Evolutionary conservation across 2,888 invertebrate genomes (phyloP).

Genomic region (Drosophila demipolita): DNA sequence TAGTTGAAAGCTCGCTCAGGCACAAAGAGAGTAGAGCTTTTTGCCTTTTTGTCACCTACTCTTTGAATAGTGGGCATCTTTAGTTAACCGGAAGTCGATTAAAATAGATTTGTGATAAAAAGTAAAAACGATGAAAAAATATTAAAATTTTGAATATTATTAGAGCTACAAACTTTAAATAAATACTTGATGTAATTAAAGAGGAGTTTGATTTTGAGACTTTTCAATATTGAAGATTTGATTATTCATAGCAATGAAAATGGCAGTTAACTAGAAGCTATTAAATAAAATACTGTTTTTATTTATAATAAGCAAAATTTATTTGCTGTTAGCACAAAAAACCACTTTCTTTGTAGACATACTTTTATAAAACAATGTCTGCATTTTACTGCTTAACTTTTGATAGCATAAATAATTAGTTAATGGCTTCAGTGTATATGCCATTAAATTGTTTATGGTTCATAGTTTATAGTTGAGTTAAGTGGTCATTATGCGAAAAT

Average conservation of each 20-base stretch:
- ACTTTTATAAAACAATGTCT: neutral
- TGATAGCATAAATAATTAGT: constrained; percentile 27
- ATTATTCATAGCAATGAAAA: neutral
- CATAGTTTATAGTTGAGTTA: constrained; percentile 25
- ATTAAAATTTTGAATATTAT: rapidly evolving
- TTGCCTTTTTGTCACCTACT: constrained; percentile 8
- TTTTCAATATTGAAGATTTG: neutral
- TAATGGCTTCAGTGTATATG: constrained; percentile 39
- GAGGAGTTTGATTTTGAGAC: neutral
- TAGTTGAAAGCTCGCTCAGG: constrained; percentile 45
- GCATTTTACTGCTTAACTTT: neutral
- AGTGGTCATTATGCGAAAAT: constrained; percentile 2
- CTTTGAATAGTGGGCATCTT: neutral
- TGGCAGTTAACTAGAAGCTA: neutral
- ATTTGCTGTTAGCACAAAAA: no score
- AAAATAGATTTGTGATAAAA: neutral
- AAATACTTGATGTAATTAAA: neutral
- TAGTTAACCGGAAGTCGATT: neutral
- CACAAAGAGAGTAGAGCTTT: constrained; percentile 31
- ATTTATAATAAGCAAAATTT: neutral
- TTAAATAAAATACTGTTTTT: neutral
- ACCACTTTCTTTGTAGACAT: neutral
- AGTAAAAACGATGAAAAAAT: neutral
- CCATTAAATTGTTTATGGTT: constrained; percentile 37
- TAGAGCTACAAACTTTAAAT: neutral